Evolutionary conservation across 2,797 vertebrate genomes (phyloP).

Genomic region (Tachyglossus aculeatus): DNA sequence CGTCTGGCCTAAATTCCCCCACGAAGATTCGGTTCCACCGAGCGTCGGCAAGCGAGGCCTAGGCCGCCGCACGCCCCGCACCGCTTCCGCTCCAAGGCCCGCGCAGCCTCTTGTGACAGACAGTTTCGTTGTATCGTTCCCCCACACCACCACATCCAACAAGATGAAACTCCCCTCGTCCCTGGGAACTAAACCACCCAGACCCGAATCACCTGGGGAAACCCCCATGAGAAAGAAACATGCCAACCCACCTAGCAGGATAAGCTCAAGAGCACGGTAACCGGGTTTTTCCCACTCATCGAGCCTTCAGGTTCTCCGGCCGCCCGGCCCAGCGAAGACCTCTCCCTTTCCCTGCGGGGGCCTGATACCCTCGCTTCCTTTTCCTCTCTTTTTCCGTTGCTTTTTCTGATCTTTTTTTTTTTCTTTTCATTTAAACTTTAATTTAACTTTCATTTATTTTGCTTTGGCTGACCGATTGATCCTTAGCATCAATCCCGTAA

Average conservation of each 20-base stretch:
- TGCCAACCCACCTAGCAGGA: neutral
- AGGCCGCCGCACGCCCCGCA: too few species aligned
- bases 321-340: neutral
- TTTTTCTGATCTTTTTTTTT: conserved; percentile 9
- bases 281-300: neutral
- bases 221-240: neutral
- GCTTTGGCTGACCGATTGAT: conserved; percentile 52
- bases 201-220: neutral
- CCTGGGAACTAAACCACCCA: neutral
- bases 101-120: too few species aligned
- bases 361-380: neutral
- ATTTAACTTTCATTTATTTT: conserved; percentile 16
- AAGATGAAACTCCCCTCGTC: neutral
- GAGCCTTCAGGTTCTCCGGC: conserved; percentile 1
- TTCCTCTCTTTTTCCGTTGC: conserved; percentile 50
- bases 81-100: too few species aligned
- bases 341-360: conserved; percentile 10
- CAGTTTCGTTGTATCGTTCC: too few species aligned
- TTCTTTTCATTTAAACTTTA: conserved; percentile 31
- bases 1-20: too few species aligned
- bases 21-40: too few species aligned
- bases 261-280: neutral
- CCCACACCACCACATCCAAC: neutral
- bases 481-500: conserved; percentile 50
- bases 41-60: too few species aligned